Evolutionary conservation across 2,888 invertebrate genomes (phyloP).

Genomic region (Melinaea menophilus): DNA sequence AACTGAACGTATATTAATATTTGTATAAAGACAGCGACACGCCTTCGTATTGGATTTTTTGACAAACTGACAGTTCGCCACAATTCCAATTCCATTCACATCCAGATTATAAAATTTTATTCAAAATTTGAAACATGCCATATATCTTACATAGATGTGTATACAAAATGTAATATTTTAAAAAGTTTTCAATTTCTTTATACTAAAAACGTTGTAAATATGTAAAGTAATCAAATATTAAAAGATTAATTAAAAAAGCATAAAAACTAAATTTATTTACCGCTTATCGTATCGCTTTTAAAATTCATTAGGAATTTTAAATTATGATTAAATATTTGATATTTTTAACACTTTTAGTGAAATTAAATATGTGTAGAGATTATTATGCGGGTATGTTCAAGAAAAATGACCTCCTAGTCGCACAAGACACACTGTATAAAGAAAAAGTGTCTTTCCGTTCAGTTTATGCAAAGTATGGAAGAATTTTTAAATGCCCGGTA

Average conservation of each 20-base stretch:
- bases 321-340: constrained; percentile 14
- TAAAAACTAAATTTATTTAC: background rate
- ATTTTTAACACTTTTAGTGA: constrained; percentile 13
- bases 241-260: background rate
- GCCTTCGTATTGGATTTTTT: background rate
- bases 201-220: background rate
- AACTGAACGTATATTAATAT: background rate
- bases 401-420: constrained; percentile 55
- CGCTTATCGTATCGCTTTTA: background rate
- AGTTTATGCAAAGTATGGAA: constrained; percentile 53
- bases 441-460: constrained; percentile 39
- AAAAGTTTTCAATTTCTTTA: background rate
- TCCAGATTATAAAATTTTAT: constrained; percentile 1
- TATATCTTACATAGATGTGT: background rate
- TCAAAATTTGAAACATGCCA: constrained; percentile 1
- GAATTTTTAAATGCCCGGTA: constrained; percentile 57
- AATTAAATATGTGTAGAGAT: constrained; percentile 42
- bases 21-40: background rate
- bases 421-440: constrained; percentile 55
- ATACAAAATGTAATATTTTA: background rate
- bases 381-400: constrained; percentile 61
- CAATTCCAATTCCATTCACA: constrained; percentile 1
- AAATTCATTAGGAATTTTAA: background rate
- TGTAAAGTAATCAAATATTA: background rate
- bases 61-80: constrained; percentile 5